phyloP scores from a whole-genome alignment of 1,140 invertebrate genomes.

The Sinonovacula constricta region DNA sequence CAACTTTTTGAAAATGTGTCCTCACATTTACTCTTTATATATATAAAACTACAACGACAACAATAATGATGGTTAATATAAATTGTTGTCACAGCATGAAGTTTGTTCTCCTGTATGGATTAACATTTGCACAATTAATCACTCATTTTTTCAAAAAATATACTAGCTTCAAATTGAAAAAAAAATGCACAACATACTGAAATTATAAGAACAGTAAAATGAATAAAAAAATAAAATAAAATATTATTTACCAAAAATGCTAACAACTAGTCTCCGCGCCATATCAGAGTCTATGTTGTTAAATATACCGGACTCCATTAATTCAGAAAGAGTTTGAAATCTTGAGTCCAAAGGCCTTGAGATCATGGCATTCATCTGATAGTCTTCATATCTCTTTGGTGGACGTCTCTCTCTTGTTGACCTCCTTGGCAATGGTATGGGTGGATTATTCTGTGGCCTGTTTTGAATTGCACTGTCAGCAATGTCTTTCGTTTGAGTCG shows the following conservation, averaged over 20 bases:
- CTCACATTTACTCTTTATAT: neutral
- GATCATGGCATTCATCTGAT: neutral
- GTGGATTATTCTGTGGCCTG: neutral
- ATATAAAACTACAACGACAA: neutral
- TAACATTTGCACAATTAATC: neutral
- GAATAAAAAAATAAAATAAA: too few relatives aligned
- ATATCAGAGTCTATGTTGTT: slow-evolving; percentile 9
- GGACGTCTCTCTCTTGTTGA: slow-evolving; percentile 3
- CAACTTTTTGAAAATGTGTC: neutral
- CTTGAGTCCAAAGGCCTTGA: neutral
- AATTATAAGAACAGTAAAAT: too few relatives aligned
- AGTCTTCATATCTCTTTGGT: neutral
- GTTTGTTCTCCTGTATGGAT: neutral
- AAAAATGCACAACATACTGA: too few relatives aligned
- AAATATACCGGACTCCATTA: slow-evolving; percentile 10
- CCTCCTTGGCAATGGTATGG: neutral
- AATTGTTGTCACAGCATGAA: neutral
- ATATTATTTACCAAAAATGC: neutral
- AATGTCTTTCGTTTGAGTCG: neutral
- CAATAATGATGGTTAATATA: neutral
- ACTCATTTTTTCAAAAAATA: too few relatives aligned
- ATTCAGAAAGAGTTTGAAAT: neutral
- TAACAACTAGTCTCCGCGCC: neutral
- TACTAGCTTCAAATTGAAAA: too few relatives aligned
- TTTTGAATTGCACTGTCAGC: neutral